phyloP scores from a whole-genome alignment of 2,797 vertebrate genomes.

The Tragopan temminckii region DNA sequence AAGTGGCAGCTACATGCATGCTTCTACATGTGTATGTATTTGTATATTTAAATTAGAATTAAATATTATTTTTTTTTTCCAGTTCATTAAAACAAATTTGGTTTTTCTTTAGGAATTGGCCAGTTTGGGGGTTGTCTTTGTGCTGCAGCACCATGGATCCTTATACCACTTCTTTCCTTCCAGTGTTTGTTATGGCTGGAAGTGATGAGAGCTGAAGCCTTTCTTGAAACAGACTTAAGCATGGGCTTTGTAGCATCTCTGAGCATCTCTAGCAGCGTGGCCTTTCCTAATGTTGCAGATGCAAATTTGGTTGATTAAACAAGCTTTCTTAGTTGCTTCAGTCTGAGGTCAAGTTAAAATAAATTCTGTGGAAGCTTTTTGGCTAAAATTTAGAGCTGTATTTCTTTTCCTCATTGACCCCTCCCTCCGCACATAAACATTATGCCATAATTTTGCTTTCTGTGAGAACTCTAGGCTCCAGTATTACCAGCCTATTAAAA shows the following conservation, averaged over 20 bases:
- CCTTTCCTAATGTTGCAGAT: neutral
- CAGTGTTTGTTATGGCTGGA: neutral
- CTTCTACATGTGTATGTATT: neutral
- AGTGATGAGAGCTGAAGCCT: neutral
- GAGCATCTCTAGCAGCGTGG: neutral
- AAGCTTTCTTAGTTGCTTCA: neutral
- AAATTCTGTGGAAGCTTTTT: neutral
- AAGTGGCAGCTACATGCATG: neutral
- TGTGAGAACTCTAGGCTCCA: neutral
- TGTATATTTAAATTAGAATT: neutral
- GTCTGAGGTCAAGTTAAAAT: neutral
- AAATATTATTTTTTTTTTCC: neutral
- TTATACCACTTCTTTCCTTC: neutral
- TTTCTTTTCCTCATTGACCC: too few relatives aligned
- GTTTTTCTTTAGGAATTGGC: neutral
- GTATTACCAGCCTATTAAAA: neutral
- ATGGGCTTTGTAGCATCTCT: neutral
- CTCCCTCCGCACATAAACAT: fast-evolving
- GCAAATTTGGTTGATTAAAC: neutral
- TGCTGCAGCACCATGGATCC: neutral
- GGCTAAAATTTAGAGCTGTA: neutral
- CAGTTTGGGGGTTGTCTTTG: neutral
- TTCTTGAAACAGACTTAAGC: neutral
- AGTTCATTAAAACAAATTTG: neutral
- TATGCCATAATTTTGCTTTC: neutral